Evolutionary conservation across 1,140 invertebrate genomes (phyloP), one percentile per base, ranked within the genome.

Genomic region (Drosophila tristis): DNA sequence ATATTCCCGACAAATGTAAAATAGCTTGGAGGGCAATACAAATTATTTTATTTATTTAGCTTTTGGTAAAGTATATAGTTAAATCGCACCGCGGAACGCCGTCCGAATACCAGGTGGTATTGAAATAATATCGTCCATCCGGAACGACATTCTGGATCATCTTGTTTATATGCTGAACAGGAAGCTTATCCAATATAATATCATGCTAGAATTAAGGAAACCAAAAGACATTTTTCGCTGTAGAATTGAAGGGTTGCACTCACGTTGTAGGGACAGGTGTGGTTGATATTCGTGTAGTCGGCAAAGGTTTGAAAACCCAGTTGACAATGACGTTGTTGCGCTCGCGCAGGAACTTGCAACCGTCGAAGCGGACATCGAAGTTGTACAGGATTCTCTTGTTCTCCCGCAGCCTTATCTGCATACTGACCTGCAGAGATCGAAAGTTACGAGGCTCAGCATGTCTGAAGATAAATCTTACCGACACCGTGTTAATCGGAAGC

Each of bases 241-340:
- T 8, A 58, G 48, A 54, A 35, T 39, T 2, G 0, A 20, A 42
- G 13, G 13, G 48, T n/a, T 7, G 23, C 48, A 74, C 77, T 62
- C 9, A 85, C 81, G 9, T 54, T 13, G 25, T 48, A 74, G n/a
- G 81, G 81, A 31, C 81, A 85, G 8, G 81, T 86, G 56, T 81
- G 74, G 25, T 86, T 87, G 0, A 81, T 0, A 39, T 86, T 86
- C 8, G 74, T 54, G 45, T 43, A 85, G 6, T 53, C 39, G 11
- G 2, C 35, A 39, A 80, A 50, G 13, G 44, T n/a, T 16, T 47
- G 42, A 71, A 0, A 0, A 71, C 0, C 5, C 64, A 35, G n/a
- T 78, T 70, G n/a, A 58, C 78, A 1, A 78, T 4, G 2, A 47
- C 39, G 59, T 85, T 86, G 35, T n/a, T 13, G 6, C 81, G 81